Evolutionary conservation across 2,888 invertebrate genomes (phyloP), one percentile per base, ranked within the genome.

Genomic region (Aromia moschata): DNA sequence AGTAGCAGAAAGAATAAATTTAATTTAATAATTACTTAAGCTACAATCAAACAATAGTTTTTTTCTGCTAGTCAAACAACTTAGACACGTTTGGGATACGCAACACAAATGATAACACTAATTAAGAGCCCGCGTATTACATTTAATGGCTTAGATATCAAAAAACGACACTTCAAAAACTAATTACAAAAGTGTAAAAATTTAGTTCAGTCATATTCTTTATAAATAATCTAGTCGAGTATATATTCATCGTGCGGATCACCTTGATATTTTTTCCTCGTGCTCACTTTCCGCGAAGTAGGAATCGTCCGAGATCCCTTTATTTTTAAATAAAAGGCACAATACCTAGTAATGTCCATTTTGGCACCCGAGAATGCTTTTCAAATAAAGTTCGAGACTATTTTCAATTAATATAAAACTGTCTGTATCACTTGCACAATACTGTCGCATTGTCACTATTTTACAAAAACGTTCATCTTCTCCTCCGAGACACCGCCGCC

Each of bases 401-500:
- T 70, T 56, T 63, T 73, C 73, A 77, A 75, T 74, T 76, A 70
- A 69, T 72, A 71, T 70, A 75, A 75, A 75, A 74, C 63, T 72
- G 74, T 76, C 73, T 75, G 67, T 78, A 77, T 78, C 79, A 79
- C 79, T 78, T 76, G 74, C 75, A 78, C 78, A 73, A 70, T 72
- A 74, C 71, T 71, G 69, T 76, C 74, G 75, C 74, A 72, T 72
- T 73, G 71, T 74, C 75, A 75, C 75, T 74, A 74, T 66, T 69
- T 65, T 53, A 56, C 47, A 60, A 33, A 43, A 38, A 64, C 67
- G 68, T 70, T 74, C 88, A 89, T 87, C 89, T 86, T 82, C 90
- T 85, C 77, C 87, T 86, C 72, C 88, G 85, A 64, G 89, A 87
- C 66, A 89, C 89, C 66, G 91, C 92, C 53, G 90, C 91, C 49